Percentiles rank a stretch among this genome's conserved stretches.
Evolutionary conservation across 2,888 invertebrate species (phyloP).

Genomic region (Lysandra coridon): DNA sequence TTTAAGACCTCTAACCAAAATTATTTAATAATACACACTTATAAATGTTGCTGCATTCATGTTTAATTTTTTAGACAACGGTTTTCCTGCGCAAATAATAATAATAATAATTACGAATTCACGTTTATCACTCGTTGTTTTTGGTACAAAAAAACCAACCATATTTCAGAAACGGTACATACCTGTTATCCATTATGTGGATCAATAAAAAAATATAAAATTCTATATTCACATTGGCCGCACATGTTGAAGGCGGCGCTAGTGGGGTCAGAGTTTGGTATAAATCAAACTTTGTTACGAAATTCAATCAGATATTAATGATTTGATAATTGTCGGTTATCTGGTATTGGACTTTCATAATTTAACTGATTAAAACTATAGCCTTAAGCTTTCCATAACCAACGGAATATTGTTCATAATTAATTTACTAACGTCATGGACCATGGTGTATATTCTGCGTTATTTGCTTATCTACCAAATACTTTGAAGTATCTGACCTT

Average conservation of each 20-base stretch:
- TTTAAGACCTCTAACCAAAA: too few species aligned
- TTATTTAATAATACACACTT: too few species aligned
- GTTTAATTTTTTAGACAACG: too few species aligned
- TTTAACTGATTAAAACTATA: neutral
- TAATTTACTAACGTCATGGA: neutral
- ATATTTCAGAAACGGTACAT: neutral
- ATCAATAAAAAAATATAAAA: slow-evolving; percentile 8
- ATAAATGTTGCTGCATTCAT: too few species aligned
- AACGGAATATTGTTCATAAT: slow-evolving; percentile 1
- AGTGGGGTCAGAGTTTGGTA: slow-evolving; percentile 1
- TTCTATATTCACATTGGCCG: neutral
- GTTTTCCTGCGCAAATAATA: too few species aligned
- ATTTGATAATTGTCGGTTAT: slow-evolving; percentile 19
- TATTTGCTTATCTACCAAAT: too few species aligned
- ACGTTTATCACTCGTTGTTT: too few species aligned
- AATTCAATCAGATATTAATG: slow-evolving; percentile 21
- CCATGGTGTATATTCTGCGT: neutral
- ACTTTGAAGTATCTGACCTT: too few species aligned
- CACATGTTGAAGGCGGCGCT: slow-evolving; percentile 9
- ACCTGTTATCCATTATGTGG: neutral
- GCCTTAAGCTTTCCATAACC: neutral
- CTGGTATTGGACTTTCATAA: neutral
- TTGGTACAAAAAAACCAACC: neutral
- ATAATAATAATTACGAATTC: too few species aligned
- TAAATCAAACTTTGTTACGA: slow-evolving; percentile 7